Conservation (phyloP, 2,888 invertebrate genomes). For the Lycaena phlaeas region DNA sequence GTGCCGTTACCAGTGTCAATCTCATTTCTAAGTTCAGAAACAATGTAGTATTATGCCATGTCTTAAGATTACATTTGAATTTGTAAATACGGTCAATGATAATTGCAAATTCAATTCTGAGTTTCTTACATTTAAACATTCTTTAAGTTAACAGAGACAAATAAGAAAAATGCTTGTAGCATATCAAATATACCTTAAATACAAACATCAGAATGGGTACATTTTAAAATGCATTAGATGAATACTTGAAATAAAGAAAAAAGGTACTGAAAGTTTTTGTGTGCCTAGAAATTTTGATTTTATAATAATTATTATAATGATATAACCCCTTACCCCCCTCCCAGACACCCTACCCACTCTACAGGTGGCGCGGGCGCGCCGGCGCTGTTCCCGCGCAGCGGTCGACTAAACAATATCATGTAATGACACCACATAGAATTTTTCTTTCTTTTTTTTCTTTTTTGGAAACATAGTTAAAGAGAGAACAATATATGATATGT, state of each 20-base stretch:
- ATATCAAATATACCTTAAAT: too few relatives aligned
- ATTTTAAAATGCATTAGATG: too few relatives aligned
- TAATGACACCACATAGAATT: conserved; percentile 63
- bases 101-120: too few relatives aligned
- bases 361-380: conserved; percentile 41
- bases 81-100: too few relatives aligned
- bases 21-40: background rate
- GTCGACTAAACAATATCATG: conserved; percentile 54
- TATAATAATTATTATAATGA: conserved; percentile 22
- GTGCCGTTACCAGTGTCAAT: conserved; percentile 41
- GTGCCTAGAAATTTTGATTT: too few relatives aligned
- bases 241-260: too few relatives aligned
- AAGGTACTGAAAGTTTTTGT: too few relatives aligned
- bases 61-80: too few relatives aligned
- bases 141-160: too few relatives aligned
- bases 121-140: too few relatives aligned
- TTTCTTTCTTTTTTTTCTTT: conserved; percentile 54
- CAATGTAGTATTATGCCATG: background rate
- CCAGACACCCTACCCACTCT: conserved; percentile 38
- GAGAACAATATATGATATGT: conserved; percentile 66
- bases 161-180: too few relatives aligned
- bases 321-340: conserved; percentile 35
- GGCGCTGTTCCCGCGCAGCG: conserved; percentile 38
- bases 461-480: conserved; percentile 59
- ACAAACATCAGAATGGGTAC: too few relatives aligned